These are phyloP conservation scores for Ganaspis sp. DNA, from an alignment of 1,140 invertebrate genomes.

Conservation along the genomic window DNA sequence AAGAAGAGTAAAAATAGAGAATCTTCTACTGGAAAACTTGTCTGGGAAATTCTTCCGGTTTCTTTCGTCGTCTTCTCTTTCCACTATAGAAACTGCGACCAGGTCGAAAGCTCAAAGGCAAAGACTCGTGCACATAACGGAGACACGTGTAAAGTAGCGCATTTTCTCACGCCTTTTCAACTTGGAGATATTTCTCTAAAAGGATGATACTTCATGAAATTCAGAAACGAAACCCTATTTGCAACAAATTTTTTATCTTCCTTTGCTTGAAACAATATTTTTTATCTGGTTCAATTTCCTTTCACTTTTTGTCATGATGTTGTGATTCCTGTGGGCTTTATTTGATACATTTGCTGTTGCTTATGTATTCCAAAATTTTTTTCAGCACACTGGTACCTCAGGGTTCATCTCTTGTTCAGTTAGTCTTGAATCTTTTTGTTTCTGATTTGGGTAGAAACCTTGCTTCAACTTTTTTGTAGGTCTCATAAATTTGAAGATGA, in stretches of 20 bases:
- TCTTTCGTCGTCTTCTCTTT: slow-evolving; percentile 16
- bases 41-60: slow-evolving; percentile 44
- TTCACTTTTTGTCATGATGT: neutral
- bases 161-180: slow-evolving; percentile 16
- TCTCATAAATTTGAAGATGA: too few species aligned
- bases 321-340: neutral
- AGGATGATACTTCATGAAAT: neutral
- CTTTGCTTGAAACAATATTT: neutral
- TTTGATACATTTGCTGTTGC: neutral
- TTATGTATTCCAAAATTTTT: too few species aligned
- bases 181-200: slow-evolving; percentile 4
- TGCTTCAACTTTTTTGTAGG: too few species aligned
- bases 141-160: slow-evolving; percentile 12
- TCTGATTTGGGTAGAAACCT: too few species aligned
- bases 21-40: slow-evolving; percentile 36
- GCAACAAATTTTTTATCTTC: neutral
- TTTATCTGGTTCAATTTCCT: neutral
- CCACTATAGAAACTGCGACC: slow-evolving; percentile 15
- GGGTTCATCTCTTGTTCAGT: too few species aligned
- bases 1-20: slow-evolving; percentile 2
- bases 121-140: slow-evolving; percentile 9
- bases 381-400: too few species aligned
- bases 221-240: neutral
- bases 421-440: too few species aligned
- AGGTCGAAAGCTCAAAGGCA: neutral